These are phyloP conservation scores for Tiliacea aurago DNA, from an alignment of 2,888 invertebrate species.

Conservation along the genomic window DNA sequence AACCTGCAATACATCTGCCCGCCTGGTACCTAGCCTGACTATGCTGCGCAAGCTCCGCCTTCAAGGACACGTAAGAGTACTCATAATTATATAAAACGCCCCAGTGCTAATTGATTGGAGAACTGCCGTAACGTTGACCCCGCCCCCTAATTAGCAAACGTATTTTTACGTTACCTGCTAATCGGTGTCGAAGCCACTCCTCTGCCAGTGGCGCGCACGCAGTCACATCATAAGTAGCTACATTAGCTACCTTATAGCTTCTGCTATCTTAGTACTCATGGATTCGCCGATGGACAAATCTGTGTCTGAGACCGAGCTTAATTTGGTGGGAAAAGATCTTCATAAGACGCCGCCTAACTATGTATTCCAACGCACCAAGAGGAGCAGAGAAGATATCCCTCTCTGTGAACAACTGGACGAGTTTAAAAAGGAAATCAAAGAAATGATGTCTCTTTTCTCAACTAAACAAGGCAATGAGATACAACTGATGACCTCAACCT, in stretches of 20 bases:
- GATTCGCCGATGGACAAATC: background rate
- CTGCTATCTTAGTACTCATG: background rate
- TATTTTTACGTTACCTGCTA: background rate
- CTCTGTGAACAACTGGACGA: no score
- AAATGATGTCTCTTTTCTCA: no score
- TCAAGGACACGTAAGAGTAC: background rate
- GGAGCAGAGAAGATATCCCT: no score
- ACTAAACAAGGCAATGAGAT: no score
- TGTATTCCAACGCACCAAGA: no score
- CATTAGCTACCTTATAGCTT: background rate
- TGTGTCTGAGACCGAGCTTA: background rate
- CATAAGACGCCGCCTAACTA: no score
- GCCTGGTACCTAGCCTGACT: background rate
- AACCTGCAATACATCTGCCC: background rate
- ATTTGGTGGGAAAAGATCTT: background rate
- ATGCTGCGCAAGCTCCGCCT: background rate
- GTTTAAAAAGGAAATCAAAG: no score
- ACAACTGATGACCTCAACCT: background rate
- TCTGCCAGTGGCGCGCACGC: background rate
- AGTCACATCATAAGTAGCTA: background rate
- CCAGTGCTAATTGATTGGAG: background rate
- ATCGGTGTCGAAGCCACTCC: background rate
- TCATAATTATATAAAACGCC: background rate
- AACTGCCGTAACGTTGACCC: no score
- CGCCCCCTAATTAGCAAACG: constrained; percentile 1